These are phyloP conservation scores for Dasypogon diadema DNA, from an alignment of 2,888 invertebrate genomes.

Conservation along the genomic window DNA sequence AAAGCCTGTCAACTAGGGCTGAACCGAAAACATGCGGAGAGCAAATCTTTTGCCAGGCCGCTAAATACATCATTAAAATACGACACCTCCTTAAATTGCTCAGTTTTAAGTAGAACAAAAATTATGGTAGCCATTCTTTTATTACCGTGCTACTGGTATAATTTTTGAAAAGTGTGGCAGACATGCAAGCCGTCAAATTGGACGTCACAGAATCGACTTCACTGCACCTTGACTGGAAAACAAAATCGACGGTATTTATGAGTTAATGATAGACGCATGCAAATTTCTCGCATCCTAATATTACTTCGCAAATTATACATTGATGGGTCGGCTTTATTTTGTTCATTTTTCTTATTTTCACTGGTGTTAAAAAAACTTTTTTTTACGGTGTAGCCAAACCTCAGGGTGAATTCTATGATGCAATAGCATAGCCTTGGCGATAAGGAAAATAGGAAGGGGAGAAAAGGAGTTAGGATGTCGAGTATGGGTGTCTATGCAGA, in stretches of 20 bases:
- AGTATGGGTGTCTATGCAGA: too few species aligned
- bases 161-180: not conserved
- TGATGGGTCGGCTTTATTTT: not conserved
- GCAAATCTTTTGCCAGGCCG: not conserved
- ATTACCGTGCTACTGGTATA: not conserved
- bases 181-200: not conserved
- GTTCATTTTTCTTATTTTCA: not conserved
- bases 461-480: too few species aligned
- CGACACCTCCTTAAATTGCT: conserved; percentile 8
- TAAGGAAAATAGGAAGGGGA: too few species aligned
- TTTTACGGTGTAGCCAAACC: too few species aligned
- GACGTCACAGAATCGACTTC: too few species aligned
- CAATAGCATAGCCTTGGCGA: too few species aligned
- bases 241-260: not conserved
- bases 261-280: not conserved
- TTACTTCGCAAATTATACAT: too few species aligned
- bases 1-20: not conserved
- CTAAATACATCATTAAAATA: conserved; percentile 2
- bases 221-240: not conserved
- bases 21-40: not conserved
- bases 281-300: not conserved
- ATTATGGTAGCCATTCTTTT: not conserved
- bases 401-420: too few species aligned
- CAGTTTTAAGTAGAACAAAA: conserved; percentile 4
- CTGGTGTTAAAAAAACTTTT: too few species aligned